phyloP scores from a whole-genome alignment of 1,140 invertebrate species.

The Cydia splendana region DNA sequence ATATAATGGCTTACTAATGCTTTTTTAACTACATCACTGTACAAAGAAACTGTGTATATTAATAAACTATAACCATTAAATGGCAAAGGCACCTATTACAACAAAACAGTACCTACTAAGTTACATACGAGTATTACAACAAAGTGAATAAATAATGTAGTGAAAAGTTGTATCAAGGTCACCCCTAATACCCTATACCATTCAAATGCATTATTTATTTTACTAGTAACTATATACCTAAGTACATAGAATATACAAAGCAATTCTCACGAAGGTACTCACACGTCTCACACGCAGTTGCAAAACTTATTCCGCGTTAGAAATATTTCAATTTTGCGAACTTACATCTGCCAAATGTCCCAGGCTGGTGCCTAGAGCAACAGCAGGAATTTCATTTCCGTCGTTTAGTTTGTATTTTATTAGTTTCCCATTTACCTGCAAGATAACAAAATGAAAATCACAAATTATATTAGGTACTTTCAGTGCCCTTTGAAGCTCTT shows the following conservation, averaged over 20 bases:
- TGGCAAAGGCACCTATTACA: background rate
- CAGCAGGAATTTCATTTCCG: constrained; percentile 59
- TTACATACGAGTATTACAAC: too few species aligned
- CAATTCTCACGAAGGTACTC: background rate
- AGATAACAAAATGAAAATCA: constrained; percentile 23
- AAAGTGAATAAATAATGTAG: too few species aligned
- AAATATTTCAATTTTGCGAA: constrained; percentile 33
- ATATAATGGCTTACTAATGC: too few species aligned
- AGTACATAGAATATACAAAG: background rate
- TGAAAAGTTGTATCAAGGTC: too few species aligned
- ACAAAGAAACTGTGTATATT: too few species aligned
- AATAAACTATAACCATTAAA: too few species aligned
- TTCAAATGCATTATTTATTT: too few species aligned
- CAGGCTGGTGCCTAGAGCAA: constrained; percentile 64
- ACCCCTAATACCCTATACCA: background rate
- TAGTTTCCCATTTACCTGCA: constrained; percentile 42
- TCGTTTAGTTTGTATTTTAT: constrained; percentile 53
- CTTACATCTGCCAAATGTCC: constrained; percentile 64
- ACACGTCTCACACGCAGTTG: background rate
- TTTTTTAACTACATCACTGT: too few species aligned
- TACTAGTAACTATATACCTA: too few species aligned
- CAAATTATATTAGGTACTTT: background rate
- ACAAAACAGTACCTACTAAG: too few species aligned
- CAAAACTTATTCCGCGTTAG: constrained; percentile 6
- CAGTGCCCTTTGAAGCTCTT: background rate